Conservation (phyloP, 2,797 vertebrate species). For the Spinibarbus caldwelli region DNA sequence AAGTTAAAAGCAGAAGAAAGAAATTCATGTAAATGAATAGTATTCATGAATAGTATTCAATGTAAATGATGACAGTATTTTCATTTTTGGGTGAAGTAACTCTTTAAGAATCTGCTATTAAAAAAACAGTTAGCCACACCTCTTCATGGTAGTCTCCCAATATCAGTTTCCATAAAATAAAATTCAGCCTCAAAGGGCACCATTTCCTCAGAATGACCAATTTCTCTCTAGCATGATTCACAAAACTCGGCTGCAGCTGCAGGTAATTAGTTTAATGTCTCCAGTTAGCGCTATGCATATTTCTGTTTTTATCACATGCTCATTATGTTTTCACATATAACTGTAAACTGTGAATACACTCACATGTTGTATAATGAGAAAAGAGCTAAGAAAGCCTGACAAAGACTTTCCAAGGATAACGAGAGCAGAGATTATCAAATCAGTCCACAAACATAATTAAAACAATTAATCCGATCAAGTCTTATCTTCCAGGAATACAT, state of each 20-base stretch:
- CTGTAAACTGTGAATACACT: conserved; percentile 5
- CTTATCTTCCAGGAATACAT: conserved; percentile 26
- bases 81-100: no score
- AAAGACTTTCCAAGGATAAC: conserved; percentile 21
- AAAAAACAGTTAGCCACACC: neutral
- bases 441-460: conserved; percentile 33
- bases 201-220: conserved; percentile 5
- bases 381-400: neutral
- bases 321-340: conserved; percentile 10
- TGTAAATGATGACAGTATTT: no score
- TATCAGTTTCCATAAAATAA: neutral
- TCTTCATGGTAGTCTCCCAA: neutral
- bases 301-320: neutral
- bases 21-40: no score
- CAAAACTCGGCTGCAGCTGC: conserved; percentile 7
- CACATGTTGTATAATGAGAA: conserved; percentile 10
- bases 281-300: neutral
- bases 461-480: conserved; percentile 35
- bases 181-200: neutral
- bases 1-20: no score
- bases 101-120: no score
- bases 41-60: no score
- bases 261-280: conserved; percentile 30
- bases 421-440: conserved; percentile 22
- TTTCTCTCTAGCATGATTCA: conserved; percentile 11